Evolutionary conservation across 2,888 invertebrate genomes (phyloP).

Genomic region (Nymphalis polychloros): DNA sequence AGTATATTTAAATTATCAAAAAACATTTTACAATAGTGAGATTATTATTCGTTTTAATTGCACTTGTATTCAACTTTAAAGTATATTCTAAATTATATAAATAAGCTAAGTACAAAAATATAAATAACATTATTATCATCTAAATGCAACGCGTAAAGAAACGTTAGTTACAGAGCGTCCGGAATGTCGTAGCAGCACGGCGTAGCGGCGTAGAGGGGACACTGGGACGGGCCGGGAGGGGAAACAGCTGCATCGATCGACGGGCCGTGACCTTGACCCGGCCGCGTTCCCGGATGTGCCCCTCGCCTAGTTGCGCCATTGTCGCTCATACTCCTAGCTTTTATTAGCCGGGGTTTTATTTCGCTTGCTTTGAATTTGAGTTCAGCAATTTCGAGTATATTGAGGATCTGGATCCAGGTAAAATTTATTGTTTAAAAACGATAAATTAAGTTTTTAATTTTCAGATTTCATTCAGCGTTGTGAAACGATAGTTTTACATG

Average conservation of each 20-base stretch:
- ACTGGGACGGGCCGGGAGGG: slow-evolving; percentile 55
- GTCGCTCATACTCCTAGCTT: slow-evolving; percentile 67
- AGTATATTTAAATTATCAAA: too few relatives aligned
- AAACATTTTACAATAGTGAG: too few relatives aligned
- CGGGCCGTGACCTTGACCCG: slow-evolving; percentile 85
- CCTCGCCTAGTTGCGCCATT: slow-evolving; percentile 72
- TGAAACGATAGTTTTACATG: not conserved
- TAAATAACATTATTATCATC: slow-evolving; percentile 15
- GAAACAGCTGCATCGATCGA: slow-evolving; percentile 84
- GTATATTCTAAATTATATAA: not conserved
- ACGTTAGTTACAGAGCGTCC: slow-evolving; percentile 34
- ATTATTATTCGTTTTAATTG: too few relatives aligned
- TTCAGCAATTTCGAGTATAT: slow-evolving; percentile 11
- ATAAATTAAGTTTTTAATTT: too few relatives aligned
- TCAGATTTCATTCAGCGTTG: not conserved
- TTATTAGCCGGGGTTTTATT: slow-evolving; percentile 69
- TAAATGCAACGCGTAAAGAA: slow-evolving; percentile 17
- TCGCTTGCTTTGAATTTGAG: slow-evolving; percentile 37
- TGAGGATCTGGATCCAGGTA: not conserved
- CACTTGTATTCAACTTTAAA: too few relatives aligned
- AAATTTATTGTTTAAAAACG: slow-evolving; percentile 2
- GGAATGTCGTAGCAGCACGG: slow-evolving; percentile 33
- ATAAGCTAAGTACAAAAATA: slow-evolving; percentile 17
- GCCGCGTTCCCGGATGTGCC: slow-evolving; percentile 79
- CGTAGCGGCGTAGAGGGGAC: slow-evolving; percentile 52